A percentile compares a stretch with the other conserved stretches of the same genome.
phyloP scores from a whole-genome alignment of 2,797 vertebrate species.

The Pelodytes ibericus region DNA sequence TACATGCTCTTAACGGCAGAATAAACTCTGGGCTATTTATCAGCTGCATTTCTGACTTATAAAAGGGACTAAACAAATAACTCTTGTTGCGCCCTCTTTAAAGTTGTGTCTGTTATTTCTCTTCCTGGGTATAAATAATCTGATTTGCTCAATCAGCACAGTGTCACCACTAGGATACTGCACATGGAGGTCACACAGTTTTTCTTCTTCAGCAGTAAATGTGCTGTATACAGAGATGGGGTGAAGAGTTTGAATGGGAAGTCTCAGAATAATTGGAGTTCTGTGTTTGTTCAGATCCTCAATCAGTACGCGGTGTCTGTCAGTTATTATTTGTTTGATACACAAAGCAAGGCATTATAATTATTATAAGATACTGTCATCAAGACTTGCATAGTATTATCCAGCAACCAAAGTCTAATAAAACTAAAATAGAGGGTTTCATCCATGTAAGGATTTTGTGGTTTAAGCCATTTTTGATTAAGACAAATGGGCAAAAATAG shows the following conservation, averaged over 20 bases:
- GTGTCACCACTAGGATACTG: conserved; percentile 70
- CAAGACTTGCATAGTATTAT: too few relatives aligned
- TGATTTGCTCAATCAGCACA: conserved; percentile 79
- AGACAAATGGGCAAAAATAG: too few relatives aligned
- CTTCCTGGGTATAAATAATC: conserved; percentile 81
- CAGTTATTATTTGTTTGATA: too few relatives aligned
- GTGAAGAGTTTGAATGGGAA: not conserved
- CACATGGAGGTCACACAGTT: conserved; percentile 70
- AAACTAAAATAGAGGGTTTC: too few relatives aligned
- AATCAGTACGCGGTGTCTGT: too few relatives aligned
- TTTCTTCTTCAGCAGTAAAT: conserved; percentile 67
- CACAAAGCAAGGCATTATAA: too few relatives aligned
- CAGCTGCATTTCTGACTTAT: conserved; percentile 62
- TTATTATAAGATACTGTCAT: too few relatives aligned
- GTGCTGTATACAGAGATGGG: conserved; percentile 61
- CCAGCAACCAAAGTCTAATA: too few relatives aligned
- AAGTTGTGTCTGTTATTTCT: conserved; percentile 81
- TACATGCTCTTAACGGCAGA: conserved; percentile 9
- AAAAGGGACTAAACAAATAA: conserved; percentile 60
- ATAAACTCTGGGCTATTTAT: conserved; percentile 23
- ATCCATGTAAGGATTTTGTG: too few relatives aligned
- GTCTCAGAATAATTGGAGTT: too few relatives aligned
- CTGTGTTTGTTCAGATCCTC: too few relatives aligned
- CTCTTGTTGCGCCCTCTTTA: conserved; percentile 63
- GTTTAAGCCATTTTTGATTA: too few relatives aligned